These are phyloP conservation scores for Neogobius melanostomus DNA, from an alignment of 2,113 vertebrate species.

Conservation along the genomic window DNA sequence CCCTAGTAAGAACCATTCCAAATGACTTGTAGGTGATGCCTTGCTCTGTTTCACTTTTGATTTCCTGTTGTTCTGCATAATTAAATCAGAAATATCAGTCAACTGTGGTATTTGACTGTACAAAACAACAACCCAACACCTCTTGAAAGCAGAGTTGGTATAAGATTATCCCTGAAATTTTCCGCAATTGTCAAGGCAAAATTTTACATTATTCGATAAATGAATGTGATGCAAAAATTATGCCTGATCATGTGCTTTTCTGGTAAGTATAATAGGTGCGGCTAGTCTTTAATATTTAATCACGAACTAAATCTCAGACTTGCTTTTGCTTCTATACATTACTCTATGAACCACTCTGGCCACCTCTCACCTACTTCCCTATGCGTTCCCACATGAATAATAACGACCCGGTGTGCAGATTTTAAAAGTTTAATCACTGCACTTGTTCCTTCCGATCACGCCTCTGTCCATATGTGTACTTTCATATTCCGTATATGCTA, in stretches of 20 bases:
- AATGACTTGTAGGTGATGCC: too few species aligned
- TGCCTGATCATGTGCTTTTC: not conserved
- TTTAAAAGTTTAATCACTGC: constrained; percentile 45
- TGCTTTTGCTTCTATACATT: constrained; percentile 6
- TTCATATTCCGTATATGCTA: constrained; percentile 24
- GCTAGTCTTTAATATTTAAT: not conserved
- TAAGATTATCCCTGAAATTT: too few species aligned
- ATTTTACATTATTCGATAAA: too few species aligned
- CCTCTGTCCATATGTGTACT: not conserved
- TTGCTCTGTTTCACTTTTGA: too few species aligned
- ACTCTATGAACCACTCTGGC: constrained; percentile 5
- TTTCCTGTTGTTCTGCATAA: too few species aligned
- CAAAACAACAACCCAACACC: too few species aligned
- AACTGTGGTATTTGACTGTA: too few species aligned
- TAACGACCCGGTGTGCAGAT: constrained; percentile 14
- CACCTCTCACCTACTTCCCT: constrained; percentile 23
- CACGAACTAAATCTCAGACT: not conserved
- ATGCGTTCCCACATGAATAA: constrained; percentile 16
- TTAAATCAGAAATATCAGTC: too few species aligned
- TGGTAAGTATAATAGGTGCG: not conserved
- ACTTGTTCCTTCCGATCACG: constrained; percentile 13
- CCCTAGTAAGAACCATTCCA: too few species aligned
- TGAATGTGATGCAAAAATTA: not conserved
- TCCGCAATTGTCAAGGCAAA: too few species aligned
- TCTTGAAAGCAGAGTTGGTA: too few species aligned